Percentiles rank a stretch among this genome's conserved stretches.
phyloP scores from a whole-genome alignment of 2,888 invertebrate genomes.

The Plebejus argus region DNA sequence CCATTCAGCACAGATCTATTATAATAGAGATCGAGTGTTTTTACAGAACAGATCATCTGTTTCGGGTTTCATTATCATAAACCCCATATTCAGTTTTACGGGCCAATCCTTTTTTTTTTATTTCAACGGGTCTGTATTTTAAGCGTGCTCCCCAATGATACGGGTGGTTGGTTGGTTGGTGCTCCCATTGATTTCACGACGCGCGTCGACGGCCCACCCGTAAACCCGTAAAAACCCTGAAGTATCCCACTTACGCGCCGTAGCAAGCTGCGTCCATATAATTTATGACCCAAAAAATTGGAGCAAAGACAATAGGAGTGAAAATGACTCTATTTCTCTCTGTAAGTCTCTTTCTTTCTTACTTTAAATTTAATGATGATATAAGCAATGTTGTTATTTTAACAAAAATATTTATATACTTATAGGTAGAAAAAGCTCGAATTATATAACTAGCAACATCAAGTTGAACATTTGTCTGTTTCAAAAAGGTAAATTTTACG shows the following conservation, averaged over 20 bases:
- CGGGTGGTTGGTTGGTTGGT: too few species aligned
- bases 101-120: neutral
- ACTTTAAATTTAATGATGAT: neutral
- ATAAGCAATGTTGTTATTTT: too few species aligned
- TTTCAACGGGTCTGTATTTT: neutral
- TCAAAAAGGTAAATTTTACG: neutral
- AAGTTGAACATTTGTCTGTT: neutral
- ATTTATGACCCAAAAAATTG: slow-evolving; percentile 2
- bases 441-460: neutral
- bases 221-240: neutral
- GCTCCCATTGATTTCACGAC: slow-evolving; percentile 10
- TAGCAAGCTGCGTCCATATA: neutral
- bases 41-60: neutral
- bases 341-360: neutral
- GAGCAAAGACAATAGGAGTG: neutral
- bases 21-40: neutral
- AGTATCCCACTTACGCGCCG: neutral
- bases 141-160: slow-evolving; percentile 4
- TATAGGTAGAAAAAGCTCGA: neutral
- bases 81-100: neutral
- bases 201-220: neutral
- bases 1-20: neutral
- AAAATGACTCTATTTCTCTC: neutral
- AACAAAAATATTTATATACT: too few species aligned
- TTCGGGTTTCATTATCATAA: neutral